A percentile compares a stretch with the other conserved stretches of the same genome.
phyloP scores from a whole-genome alignment of 2,797 vertebrate species.

The Ptychadena robeensis region DNA sequence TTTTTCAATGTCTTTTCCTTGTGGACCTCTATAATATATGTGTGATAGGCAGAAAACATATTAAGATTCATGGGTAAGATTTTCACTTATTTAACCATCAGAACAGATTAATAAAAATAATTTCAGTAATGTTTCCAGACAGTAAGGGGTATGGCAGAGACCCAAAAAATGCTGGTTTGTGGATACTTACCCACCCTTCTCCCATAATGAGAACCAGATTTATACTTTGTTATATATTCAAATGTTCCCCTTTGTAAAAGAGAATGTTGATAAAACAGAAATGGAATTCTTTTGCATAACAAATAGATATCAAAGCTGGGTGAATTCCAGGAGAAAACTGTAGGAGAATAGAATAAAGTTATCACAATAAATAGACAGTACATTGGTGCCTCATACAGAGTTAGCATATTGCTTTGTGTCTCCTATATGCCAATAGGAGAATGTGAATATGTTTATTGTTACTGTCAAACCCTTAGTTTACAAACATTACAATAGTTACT shows the following conservation, averaged over 20 bases:
- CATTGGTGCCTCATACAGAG: neutral
- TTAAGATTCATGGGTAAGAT: constrained; percentile 47
- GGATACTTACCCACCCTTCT: constrained; percentile 31
- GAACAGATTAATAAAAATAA: constrained; percentile 52
- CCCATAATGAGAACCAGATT: constrained; percentile 39
- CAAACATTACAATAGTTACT: no score
- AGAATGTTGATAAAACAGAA: neutral
- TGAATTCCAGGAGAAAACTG: neutral
- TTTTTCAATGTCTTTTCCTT: constrained; percentile 56
- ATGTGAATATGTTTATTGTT: neutral
- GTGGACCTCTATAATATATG: constrained; percentile 51
- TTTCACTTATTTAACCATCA: constrained; percentile 56
- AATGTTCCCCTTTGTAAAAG: constrained; percentile 13
- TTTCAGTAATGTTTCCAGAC: constrained; percentile 54
- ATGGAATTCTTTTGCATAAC: constrained; percentile 6
- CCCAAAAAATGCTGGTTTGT: constrained; percentile 44
- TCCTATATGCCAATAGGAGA: neutral
- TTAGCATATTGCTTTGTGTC: neutral
- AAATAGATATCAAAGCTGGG: neutral
- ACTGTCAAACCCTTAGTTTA: neutral
- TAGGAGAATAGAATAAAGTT: neutral
- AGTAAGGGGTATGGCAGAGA: constrained; percentile 43
- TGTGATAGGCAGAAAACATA: constrained; percentile 42
- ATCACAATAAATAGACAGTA: neutral
- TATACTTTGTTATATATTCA: constrained; percentile 28